phyloP scores from a whole-genome alignment of 2,113 vertebrate genomes.

The Cairina moschata region DNA sequence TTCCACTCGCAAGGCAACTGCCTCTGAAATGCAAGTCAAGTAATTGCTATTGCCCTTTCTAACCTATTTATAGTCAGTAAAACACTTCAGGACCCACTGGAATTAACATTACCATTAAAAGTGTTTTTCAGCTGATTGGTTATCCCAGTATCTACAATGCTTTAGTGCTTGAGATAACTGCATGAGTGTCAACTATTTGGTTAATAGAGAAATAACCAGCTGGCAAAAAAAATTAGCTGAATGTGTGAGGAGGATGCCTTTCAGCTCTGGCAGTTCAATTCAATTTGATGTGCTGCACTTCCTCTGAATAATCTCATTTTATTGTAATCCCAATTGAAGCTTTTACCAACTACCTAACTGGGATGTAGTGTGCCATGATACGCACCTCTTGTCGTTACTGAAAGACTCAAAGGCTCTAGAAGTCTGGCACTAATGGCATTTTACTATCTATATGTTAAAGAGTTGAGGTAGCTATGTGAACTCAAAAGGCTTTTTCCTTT shows the following conservation, averaged over 20 bases:
- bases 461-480: constrained; percentile 63
- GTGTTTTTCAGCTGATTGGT: constrained; percentile 36
- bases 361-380: constrained; percentile 53
- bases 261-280: constrained; percentile 63
- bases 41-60: neutral
- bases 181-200: constrained; percentile 23
- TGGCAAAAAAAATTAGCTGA: constrained; percentile 60
- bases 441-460: constrained; percentile 72
- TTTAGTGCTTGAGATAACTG: constrained; percentile 15
- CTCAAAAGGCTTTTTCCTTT: constrained; percentile 70
- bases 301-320: constrained; percentile 66
- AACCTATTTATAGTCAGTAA: neutral
- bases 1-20: neutral
- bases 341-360: constrained; percentile 66
- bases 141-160: neutral
- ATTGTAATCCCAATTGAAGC: constrained; percentile 69
- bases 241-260: constrained; percentile 39
- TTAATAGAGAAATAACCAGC: constrained; percentile 65
- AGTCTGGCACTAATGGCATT: constrained; percentile 68
- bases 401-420: constrained; percentile 68
- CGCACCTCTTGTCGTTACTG: constrained; percentile 56
- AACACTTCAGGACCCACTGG: neutral
- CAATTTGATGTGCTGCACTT: constrained; percentile 66
- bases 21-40: neutral
- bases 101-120: constrained; percentile 9